phyloP scores from a whole-genome alignment of 2,113 vertebrate genomes.

The Lophochroa leadbeateri region DNA sequence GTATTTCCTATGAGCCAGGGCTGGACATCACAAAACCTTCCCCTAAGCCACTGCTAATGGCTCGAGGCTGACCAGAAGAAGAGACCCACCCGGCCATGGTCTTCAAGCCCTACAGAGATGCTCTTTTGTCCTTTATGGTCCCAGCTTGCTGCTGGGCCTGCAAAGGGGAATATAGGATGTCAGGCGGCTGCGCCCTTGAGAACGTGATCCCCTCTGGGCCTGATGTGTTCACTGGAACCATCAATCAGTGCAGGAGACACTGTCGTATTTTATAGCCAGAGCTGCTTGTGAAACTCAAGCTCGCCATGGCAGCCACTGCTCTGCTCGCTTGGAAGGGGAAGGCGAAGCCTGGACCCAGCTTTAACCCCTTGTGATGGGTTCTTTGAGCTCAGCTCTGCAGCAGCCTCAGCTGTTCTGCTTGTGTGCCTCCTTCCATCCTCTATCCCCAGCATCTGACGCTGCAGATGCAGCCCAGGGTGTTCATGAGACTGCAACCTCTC shows the following conservation, averaged over 20 bases:
- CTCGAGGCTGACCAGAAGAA: fast-evolving
- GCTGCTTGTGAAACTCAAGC: constrained; percentile 65
- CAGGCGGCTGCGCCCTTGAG: constrained; percentile 45
- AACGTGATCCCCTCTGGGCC: constrained; percentile 42
- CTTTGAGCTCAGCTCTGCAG: neutral
- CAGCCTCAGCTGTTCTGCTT: fast-evolving
- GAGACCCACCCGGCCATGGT: fast-evolving
- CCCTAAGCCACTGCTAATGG: neutral
- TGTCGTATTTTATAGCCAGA: constrained; percentile 66
- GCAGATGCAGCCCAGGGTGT: fast-evolving
- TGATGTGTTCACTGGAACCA: constrained; percentile 13
- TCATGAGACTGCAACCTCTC: neutral
- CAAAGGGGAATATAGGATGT: constrained; percentile 6
- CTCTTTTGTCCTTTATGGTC: neutral
- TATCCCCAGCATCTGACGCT: neutral
- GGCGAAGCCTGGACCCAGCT: neutral
- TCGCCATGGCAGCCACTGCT: neutral
- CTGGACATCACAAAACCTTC: neutral
- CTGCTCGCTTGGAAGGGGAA: neutral
- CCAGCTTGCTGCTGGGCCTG: neutral
- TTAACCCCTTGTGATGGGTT: constrained; percentile 54
- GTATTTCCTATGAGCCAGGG: neutral
- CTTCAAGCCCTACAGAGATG: no score
- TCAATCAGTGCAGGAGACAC: constrained; percentile 62
- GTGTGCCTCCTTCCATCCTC: neutral